Base-by-base conservation (phyloP, 2,888 invertebrate species). In the Sesia bembeciformis region DNA sequence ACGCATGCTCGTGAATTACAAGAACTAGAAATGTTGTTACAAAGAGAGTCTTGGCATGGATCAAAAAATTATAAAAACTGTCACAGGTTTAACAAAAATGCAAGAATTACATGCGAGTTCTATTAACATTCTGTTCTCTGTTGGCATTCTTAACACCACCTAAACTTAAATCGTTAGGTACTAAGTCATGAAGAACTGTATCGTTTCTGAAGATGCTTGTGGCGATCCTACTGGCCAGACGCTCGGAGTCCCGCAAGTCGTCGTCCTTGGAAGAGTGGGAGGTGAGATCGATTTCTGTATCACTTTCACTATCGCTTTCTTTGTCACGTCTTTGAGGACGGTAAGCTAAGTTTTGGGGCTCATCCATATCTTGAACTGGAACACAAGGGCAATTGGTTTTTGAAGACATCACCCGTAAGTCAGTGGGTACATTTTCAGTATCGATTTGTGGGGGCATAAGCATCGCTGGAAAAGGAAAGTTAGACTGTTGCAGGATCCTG, bases 261-360 rank as follows among this genome's bases (percentile, higher is more conserved):
- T 90, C 90, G 53, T 90, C 90, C 70, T 85, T 90, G 0, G 88
- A 78, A 4, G 76, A 87, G 60, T 90, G 88, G 5, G 90, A 90
- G 0, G 90, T 90, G 3, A 90, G 72, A 74, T 90, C 90, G 51
- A 90, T 90, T 70, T 90, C 90, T 1, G 90, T 73, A 56, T 90
- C 90, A 55, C 82, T 87, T 49, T 90, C 90, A 56, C 88, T 89
- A 41, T 88, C 88, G 52, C 80, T 83, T 39, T 81, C 81, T 56
- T 74, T 75, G 0, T 75, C 74, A 4, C 72, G 73, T 56, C 76
- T 66, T 59, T 74, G 69, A 5, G 72, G 73, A 40, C 79, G 76
- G 56, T 83, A 88, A 1, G 86, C 86, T 54, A 88, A 64, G 58
- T 89, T 85, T 56, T 87, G 84, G 0, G 85, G 88, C 51, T 86